A percentile compares a stretch with the other conserved stretches of the same genome.
Evolutionary conservation across 2,888 invertebrate genomes (phyloP).

Genomic region (Steinernema scapterisci): DNA sequence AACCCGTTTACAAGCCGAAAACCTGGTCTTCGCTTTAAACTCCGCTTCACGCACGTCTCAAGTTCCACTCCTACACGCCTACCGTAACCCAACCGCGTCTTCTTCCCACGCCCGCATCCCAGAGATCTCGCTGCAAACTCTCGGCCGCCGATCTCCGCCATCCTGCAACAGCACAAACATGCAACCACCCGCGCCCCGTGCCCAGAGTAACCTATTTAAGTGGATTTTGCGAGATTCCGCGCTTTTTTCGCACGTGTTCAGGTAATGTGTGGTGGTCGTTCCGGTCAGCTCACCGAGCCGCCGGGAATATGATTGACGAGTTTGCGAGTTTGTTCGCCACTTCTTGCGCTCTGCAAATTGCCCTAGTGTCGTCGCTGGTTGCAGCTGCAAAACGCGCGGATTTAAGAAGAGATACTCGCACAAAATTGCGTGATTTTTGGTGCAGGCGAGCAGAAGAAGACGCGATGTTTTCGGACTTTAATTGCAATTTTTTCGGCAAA

Average conservation of each 20-base stretch:
- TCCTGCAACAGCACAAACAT: not conserved
- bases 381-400: constrained; percentile 17
- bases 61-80: not conserved
- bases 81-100: not conserved
- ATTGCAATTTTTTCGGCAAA: constrained; percentile 30
- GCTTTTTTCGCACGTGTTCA: not conserved
- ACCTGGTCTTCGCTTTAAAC: no score
- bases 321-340: not conserved
- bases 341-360: not conserved
- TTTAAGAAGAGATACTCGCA: not conserved
- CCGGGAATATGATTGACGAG: constrained; percentile 25
- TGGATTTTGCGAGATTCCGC: not conserved
- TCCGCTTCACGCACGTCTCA: no score
- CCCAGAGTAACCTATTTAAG: not conserved
- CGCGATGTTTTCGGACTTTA: constrained; percentile 20
- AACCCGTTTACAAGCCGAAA: no score
- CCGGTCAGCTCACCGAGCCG: constrained; percentile 27
- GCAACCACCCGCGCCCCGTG: not conserved
- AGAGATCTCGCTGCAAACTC: not conserved
- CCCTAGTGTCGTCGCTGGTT: not conserved
- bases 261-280: not conserved
- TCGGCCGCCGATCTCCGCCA: not conserved
- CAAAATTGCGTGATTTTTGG: not conserved
- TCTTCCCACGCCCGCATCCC: not conserved
- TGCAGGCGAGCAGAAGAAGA: no score